Base-by-base conservation (phyloP, 2,797 vertebrate species). In the Champsocephalus esox region DNA sequence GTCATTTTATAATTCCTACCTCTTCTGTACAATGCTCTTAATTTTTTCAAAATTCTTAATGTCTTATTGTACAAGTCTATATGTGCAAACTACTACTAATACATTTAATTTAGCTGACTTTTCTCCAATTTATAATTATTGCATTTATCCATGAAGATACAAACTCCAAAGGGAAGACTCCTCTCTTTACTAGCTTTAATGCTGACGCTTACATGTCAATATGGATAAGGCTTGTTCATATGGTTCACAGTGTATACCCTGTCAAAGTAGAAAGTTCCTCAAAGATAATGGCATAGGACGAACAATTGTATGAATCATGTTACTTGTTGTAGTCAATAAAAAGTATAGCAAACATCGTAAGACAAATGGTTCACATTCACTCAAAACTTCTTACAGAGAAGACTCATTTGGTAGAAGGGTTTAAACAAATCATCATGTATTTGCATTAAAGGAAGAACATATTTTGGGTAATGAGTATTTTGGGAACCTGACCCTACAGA, bases 401-500 rank as follows among this genome's bases (percentile, higher is more conserved):
- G 54, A 46, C 1, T 8, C 8, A 46, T 46, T 54, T 63, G 55
- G 32, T 45, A 10, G 12, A 11, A 10, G 41, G 21, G 32, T 61
- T 77, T n/a, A 16, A 62, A 38, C 12, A 34, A 55, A 19, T 17
- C 61, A 41, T 54, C 16, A 5, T 57, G 58, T 66, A 66, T 65
- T 62, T 56, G 56, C 52, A 62, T 66, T 66, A 48, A 64, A 24
- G 58, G 60, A 58, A 28, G 51, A 60, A 38, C 10, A n/a, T 73
- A 57, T 76, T 38, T 68, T 75, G 57, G 50, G 41, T 48, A 12
- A 70, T 50, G 59, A 72, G 68, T 34, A 49, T 83, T 76, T 82
- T 73, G 79, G 80, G 84, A 75, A 28, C 14, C 59, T 66, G 68
- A 52, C 66, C 71, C 78, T 50, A 55, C 61, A 49, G 68, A 77